Evolutionary conservation across 2,888 invertebrate genomes (phyloP).

Genomic region (Linnaemya vulpina): DNA sequence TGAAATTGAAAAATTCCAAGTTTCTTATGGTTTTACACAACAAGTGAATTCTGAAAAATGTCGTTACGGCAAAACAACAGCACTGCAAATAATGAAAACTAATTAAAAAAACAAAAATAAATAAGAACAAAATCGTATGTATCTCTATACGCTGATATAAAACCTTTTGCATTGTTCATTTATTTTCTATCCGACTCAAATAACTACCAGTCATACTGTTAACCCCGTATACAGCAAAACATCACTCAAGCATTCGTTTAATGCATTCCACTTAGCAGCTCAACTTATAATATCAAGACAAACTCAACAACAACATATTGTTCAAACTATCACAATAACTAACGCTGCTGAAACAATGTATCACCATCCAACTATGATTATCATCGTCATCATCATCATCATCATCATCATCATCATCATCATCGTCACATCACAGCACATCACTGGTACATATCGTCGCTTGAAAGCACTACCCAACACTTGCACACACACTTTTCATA

Average conservation of each 20-base stretch:
- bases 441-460: constrained; percentile 18
- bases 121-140: neutral
- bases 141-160: constrained; percentile 8
- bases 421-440: constrained; percentile 18
- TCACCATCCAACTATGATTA: constrained; percentile 10
- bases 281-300: constrained; percentile 39
- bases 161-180: constrained; percentile 37
- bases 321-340: constrained; percentile 3
- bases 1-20: too few species aligned
- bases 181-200: constrained; percentile 1
- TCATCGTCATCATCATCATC: constrained; percentile 6
- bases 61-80: neutral
- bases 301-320: constrained; percentile 39
- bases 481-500: neutral
- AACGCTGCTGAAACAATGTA: constrained; percentile 19
- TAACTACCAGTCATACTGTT: neutral
- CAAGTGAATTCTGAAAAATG: neutral
- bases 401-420: neutral
- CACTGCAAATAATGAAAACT: constrained; percentile 26
- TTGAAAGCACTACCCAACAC: neutral
- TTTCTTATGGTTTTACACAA: neutral
- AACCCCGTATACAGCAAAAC: constrained; percentile 6
- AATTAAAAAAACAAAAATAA: constrained; percentile 5
- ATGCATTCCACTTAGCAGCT: constrained; percentile 27
- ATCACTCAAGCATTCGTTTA: constrained; percentile 32